phyloP scores from a whole-genome alignment of 2,113 vertebrate genomes.

The Bombycilla garrulus region DNA sequence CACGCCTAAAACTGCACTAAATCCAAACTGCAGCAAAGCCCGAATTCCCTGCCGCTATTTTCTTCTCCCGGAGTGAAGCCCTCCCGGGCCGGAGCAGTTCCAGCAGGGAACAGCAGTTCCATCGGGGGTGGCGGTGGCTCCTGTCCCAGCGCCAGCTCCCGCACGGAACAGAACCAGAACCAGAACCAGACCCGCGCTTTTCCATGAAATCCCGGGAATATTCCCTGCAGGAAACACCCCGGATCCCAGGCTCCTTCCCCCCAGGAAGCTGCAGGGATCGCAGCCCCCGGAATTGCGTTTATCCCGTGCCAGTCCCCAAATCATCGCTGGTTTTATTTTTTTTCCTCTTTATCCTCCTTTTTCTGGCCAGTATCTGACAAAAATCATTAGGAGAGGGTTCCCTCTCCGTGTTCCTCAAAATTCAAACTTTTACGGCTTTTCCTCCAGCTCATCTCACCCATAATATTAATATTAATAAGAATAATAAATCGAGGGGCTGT shows the following conservation, averaged over 20 bases:
- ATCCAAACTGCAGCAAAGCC: neutral
- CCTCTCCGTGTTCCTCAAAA: neutral
- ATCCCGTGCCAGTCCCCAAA: neutral
- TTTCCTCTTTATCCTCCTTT: neutral
- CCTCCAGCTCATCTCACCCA: rapidly evolving
- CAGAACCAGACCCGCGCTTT: too few relatives aligned
- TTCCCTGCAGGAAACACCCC: too few relatives aligned
- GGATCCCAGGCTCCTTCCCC: too few relatives aligned
- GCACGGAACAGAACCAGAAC: too few relatives aligned
- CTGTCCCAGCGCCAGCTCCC: neutral
- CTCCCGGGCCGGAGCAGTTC: neutral
- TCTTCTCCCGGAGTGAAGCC: rapidly evolving
- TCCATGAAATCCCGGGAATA: too few relatives aligned
- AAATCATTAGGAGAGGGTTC: neutral
- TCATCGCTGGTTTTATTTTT: neutral
- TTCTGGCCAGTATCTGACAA: neutral
- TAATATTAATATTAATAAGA: neutral
- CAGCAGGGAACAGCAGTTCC: neutral
- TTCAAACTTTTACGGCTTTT: neutral
- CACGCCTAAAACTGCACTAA: neutral
- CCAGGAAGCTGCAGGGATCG: neutral
- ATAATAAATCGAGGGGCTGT: neutral
- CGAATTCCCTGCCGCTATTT: neutral
- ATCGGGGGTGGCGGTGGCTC: neutral
- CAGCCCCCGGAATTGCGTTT: neutral